Evolutionary conservation across 2,113 vertebrate species (phyloP), one percentile per base, ranked within the genome.

Genomic region (Rhinopithecus roxellana): DNA sequence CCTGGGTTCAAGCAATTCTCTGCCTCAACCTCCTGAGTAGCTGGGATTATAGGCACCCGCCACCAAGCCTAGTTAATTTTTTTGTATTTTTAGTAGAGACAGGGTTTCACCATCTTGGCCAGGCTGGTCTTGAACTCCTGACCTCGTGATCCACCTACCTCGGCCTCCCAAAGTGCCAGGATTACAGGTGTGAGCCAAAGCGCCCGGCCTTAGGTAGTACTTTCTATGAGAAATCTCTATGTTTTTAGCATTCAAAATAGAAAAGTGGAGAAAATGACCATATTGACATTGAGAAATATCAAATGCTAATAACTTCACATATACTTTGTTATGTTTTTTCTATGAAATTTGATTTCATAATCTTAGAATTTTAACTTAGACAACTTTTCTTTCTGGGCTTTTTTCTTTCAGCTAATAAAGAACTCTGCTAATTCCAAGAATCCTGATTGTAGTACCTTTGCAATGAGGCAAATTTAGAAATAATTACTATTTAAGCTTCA

Each of bases 361-460:
- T 86, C 81, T 78, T 96, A 64, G 43, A 9, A 83, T 79, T 95
- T 96, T 93, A 90, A 89, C 12, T 11, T 86, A 95, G 61, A 86
- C 16, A 89, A 55, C 43, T 91, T 89, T 84, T 38, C 40, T 88
- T 79, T 38, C 27, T 83, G 12, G 11, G 1, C 11, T 61, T n/a
- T 48, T 38, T 81, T 84, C 27, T 38, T 57, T 84, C 16, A 43
- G 27, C 17, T 57, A 72, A 52, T 57, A 80, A 85, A 48, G n/a
- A 30, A 81, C 17, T 90, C 9, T 92, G 35, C 25, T 80, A 80
- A 96, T 22, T 82, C 32, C 35, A 59, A 90, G 83, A 70, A 69
- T 84, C 59, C 30, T 72, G 30, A 35, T 43, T 18, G 40, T 2
- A 80, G n/a, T 78, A 20, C 20, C 10, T 93, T 83, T 79, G 70